Percentiles rank a stretch among this genome's conserved stretches.
phyloP scores from a whole-genome alignment of 2,113 vertebrate species.

The Cercocebus atys region DNA sequence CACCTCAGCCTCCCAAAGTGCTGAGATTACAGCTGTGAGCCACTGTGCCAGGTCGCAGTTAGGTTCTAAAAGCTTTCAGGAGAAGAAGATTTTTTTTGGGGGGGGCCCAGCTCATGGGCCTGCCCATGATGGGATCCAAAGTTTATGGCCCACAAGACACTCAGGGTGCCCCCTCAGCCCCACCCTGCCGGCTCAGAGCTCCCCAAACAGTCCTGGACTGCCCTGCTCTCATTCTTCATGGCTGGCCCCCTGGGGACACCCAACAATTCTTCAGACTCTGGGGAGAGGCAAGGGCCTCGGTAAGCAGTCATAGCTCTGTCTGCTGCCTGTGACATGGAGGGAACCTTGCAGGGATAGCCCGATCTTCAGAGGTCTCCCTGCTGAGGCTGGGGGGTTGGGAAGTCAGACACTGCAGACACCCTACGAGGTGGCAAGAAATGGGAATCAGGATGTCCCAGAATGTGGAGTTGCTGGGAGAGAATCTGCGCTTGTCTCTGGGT shows the following conservation, averaged over 20 bases:
- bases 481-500: background rate
- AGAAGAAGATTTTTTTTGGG: background rate
- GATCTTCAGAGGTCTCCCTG: background rate
- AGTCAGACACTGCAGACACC: background rate
- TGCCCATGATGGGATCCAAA: background rate
- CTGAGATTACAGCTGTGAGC: too few relatives aligned
- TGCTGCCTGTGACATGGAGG: background rate
- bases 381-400: background rate
- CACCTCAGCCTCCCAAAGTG: too few relatives aligned
- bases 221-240: background rate
- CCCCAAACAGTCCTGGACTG: background rate
- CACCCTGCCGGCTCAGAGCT: background rate
- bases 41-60: too few relatives aligned
- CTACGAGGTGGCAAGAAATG: background rate
- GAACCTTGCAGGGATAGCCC: background rate
- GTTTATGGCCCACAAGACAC: background rate
- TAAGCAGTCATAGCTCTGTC: background rate
- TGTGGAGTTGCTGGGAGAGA: background rate
- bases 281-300: background rate
- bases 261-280: background rate
- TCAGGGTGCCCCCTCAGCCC: background rate
- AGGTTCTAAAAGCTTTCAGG: background rate
- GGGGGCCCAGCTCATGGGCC: background rate
- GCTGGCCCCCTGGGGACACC: background rate
- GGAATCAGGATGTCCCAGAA: background rate